phyloP scores from a whole-genome alignment of 2,888 invertebrate genomes.

The Rhimphoctona megacephalus region DNA sequence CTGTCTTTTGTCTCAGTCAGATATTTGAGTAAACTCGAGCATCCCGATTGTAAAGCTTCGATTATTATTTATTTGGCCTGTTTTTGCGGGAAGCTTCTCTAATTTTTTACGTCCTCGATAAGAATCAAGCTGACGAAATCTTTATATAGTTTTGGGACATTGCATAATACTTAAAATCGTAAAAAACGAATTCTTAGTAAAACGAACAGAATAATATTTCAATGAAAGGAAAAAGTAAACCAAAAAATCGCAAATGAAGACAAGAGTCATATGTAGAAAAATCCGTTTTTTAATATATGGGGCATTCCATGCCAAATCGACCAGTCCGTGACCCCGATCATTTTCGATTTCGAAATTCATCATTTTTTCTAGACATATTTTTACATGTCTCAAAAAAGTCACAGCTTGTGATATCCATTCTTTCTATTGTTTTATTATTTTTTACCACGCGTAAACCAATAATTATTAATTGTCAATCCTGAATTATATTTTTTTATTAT shows the following conservation, averaged over 20 bases:
- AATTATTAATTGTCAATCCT: too few relatives aligned
- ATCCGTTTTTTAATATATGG: too few relatives aligned
- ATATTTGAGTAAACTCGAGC: constrained; percentile 51
- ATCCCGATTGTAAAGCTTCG: constrained; percentile 38
- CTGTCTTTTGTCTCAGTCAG: constrained; percentile 51
- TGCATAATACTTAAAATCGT: neutral
- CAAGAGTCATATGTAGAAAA: neutral
- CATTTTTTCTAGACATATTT: too few relatives aligned
- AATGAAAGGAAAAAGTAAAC: neutral
- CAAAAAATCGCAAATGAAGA: neutral
- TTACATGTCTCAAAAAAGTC: too few relatives aligned
- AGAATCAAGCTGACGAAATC: constrained; percentile 43
- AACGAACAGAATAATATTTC: neutral
- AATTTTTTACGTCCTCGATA: constrained; percentile 32
- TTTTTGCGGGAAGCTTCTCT: constrained; percentile 8
- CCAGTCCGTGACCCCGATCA: too few relatives aligned
- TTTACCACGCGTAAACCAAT: too few relatives aligned
- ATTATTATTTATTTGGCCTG: constrained; percentile 62
- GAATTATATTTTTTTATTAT: too few relatives aligned
- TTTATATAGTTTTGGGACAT: neutral
- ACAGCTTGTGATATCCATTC: too few relatives aligned
- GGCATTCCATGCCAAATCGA: too few relatives aligned
- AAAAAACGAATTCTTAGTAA: neutral
- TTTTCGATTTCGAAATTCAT: too few relatives aligned
- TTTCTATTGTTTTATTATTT: too few relatives aligned